Conservation (phyloP, 2,113 vertebrate genomes). For the Progne subis region DNA sequence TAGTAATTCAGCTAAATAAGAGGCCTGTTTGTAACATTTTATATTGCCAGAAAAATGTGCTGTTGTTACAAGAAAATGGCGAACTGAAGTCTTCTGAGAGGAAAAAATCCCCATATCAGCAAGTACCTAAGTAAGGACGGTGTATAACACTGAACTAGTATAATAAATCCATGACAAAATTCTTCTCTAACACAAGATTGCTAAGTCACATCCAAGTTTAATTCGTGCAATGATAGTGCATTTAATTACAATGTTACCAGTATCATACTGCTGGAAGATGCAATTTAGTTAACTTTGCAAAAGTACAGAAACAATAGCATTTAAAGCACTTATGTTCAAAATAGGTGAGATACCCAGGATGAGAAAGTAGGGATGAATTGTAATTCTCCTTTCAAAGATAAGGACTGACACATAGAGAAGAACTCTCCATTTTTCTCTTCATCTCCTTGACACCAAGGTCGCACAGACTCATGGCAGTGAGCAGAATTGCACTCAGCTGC, state of each 20-base stretch:
- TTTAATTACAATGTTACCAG: background rate
- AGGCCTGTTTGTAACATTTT: background rate
- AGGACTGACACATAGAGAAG: background rate
- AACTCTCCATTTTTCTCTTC: background rate
- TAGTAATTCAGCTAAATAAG: background rate
- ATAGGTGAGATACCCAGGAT: background rate
- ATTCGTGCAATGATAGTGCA: background rate
- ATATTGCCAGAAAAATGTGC: background rate
- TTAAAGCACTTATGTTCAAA: background rate
- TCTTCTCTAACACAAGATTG: background rate
- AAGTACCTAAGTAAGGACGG: background rate
- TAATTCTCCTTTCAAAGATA: background rate
- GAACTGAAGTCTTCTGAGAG: background rate
- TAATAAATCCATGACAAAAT: background rate
- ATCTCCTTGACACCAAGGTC: constrained; percentile 35
- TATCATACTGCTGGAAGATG: background rate
- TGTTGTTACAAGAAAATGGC: background rate
- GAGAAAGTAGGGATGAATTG: background rate
- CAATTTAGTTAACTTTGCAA: background rate
- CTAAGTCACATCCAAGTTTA: background rate
- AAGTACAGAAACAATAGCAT: background rate
- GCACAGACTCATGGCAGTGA: background rate
- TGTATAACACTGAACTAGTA: background rate
- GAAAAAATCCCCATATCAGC: background rate
- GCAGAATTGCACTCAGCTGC: background rate